Percentiles rank a stretch among this genome's conserved stretches.
These are phyloP conservation scores for Cryptomyrus ogoouensis DNA, from an alignment of 2,113 vertebrate species.

Conservation along the genomic window DNA sequence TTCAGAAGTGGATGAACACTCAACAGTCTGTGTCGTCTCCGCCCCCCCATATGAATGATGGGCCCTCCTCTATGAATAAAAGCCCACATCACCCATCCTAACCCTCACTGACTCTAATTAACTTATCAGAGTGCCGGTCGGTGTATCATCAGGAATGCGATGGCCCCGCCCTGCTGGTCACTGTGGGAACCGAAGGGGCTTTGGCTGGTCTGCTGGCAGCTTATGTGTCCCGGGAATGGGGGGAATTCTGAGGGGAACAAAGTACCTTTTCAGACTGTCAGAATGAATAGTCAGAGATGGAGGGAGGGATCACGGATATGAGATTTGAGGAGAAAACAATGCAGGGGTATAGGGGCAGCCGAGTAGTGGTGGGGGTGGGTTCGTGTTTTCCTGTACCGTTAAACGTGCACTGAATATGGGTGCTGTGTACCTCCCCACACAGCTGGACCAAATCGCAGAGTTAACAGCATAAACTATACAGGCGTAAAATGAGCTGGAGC, in stretches of 20 bases:
- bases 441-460: background rate
- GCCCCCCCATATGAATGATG: background rate
- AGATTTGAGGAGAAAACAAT: background rate
- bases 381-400: background rate
- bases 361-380: background rate
- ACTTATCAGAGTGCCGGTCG: background rate
- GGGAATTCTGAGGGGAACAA: conserved; percentile 10
- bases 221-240: background rate
- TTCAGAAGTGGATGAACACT: background rate
- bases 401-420: background rate
- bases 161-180: background rate
- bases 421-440: background rate
- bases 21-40: background rate
- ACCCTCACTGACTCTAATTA: background rate
- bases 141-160: background rate
- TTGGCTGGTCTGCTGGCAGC: background rate
- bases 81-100: background rate
- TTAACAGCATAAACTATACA: background rate
- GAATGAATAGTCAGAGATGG: background rate
- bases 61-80: background rate
- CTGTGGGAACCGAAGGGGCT: background rate
- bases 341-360: background rate
- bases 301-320: background rate
- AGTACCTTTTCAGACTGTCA: background rate
- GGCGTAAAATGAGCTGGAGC: background rate